Percentiles rank a stretch among this genome's conserved stretches.
Evolutionary conservation across 2,888 invertebrate species (phyloP).

Genomic region (Bugula neritina): DNA sequence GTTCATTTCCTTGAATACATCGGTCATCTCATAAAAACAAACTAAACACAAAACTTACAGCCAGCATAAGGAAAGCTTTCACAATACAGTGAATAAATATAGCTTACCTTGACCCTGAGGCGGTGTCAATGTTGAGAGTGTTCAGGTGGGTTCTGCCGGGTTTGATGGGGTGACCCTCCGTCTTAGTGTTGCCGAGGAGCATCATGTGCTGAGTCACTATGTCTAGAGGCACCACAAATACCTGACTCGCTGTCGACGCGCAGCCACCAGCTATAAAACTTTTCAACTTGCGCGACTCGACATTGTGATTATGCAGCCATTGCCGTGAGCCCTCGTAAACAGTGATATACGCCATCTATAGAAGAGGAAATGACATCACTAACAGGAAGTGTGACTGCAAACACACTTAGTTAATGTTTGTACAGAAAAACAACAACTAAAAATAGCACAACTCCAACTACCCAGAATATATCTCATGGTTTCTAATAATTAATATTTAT

Average conservation of each 20-base stretch:
- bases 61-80: too few species aligned
- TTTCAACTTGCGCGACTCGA: slow-evolving; percentile 49
- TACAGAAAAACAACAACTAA: too few species aligned
- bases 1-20: too few species aligned
- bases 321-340: slow-evolving; percentile 88
- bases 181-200: slow-evolving; percentile 66
- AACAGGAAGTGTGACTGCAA: too few species aligned
- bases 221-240: slow-evolving; percentile 92
- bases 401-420: too few species aligned
- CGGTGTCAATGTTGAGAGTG: not conserved
- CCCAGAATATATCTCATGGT: too few species aligned
- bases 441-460: too few species aligned
- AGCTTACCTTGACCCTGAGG: slow-evolving; percentile 1
- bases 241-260: slow-evolving; percentile 88
- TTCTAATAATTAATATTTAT: too few species aligned
- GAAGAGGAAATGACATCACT: not conserved
- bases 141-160: not conserved
- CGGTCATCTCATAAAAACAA: too few species aligned
- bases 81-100: too few species aligned
- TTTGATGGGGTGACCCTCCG: not conserved
- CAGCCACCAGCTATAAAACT: slow-evolving; percentile 79
- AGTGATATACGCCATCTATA: slow-evolving; percentile 66
- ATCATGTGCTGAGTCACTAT: slow-evolving; percentile 93
- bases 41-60: too few species aligned
- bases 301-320: slow-evolving; percentile 64